Base-by-base conservation (phyloP, 1,140 invertebrate genomes). In the Ips typographus region DNA sequence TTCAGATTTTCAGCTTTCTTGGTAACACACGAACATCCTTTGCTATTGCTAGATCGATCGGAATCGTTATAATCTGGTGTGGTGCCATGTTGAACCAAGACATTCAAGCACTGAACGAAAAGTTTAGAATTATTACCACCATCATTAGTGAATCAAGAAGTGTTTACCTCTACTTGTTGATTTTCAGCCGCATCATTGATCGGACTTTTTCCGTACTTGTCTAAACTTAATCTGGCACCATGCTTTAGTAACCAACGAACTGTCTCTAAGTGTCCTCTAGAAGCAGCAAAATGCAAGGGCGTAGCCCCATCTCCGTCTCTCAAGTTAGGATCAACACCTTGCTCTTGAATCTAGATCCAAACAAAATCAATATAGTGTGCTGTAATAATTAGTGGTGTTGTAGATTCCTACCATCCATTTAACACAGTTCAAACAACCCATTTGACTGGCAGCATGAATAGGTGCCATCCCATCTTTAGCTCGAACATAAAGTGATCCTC, bases 181-280 rank as follows among this genome's bases (percentile, higher is more conserved):
- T 94, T 91, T 77, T 95, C 93, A 37, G 92, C 92, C 0, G 93
- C 94, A 79, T 94, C 92, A 77, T 95, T 93, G 39, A 95, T 89
- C 1, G 93, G 92, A 76, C 90, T 93, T 78, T 94, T 94, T 53
- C 93, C 93, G 73, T 90, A 90, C 76, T 93, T 90, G 79, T 96
- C 94, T 47, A 92, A 80, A 2, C 89, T 86, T 36, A 95, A 82
- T 68, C 89, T 84, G 3, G 91, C 92, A 0, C 93, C 89, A 75
- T 93, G 88, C 69, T 89, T 85, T 22, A 96, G 81, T 71, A 96
- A 81, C 93, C 93, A 95, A 63, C 89, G 86, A 0, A 95, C 90
- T 1, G 91, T 89, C 39, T 89, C 85, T n/a, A 89, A 79, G 76
- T 95, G 93, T 5, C 93, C 93, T 38, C 90, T 82, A 38, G 90